Evolutionary conservation across 2,113 vertebrate genomes (phyloP), one percentile per base, ranked within the genome.

Genomic region (Ageneiosus marmoratus): DNA sequence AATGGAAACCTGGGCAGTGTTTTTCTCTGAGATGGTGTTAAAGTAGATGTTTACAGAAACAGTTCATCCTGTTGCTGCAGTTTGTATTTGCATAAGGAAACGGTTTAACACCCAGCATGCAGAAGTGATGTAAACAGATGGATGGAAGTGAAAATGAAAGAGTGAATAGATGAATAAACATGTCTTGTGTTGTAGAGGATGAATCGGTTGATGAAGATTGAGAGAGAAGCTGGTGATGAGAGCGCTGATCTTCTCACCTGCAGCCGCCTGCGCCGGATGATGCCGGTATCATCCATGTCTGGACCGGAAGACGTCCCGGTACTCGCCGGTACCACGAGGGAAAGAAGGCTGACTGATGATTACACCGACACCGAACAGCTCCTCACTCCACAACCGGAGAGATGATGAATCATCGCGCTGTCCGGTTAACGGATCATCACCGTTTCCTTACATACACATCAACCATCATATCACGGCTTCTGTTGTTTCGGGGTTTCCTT

Each of bases 211-310:
- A n/a, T n/a, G n/a, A n/a, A n/a, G n/a, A n/a, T n/a, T n/a, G n/a
- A n/a, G n/a, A n/a, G n/a, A n/a, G n/a, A n/a, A n/a, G n/a, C n/a
- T n/a, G n/a, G n/a, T n/a, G 9, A 1, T 15, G 24, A 37, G 32
- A 27, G 32, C 29, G 37, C 3, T 34, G 82, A 48, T n/a, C 9
- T 1, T 67, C 93, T 94, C 93, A 94, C 94, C 93, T 95, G 94
- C 89, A 95, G 91, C 89, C 94, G 89, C 83, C 94, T 82, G 86
- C 94, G 93, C 80, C 94, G 89, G 77, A 95, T 94, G 82, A 95
- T 94, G 24, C 94, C 94, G 46, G 94, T 94, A 87, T 94, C 94
- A 88, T 95, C 94, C 94, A 95, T 95, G 85, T 69, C 29, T 56
- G 41, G n/a, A 51, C 50, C 78, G 29, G 60, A 22, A 56, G 75